Evolutionary conservation across 2,797 vertebrate species (phyloP), one percentile per base, ranked within the genome.

Genomic region (Cottoperca gobio): DNA sequence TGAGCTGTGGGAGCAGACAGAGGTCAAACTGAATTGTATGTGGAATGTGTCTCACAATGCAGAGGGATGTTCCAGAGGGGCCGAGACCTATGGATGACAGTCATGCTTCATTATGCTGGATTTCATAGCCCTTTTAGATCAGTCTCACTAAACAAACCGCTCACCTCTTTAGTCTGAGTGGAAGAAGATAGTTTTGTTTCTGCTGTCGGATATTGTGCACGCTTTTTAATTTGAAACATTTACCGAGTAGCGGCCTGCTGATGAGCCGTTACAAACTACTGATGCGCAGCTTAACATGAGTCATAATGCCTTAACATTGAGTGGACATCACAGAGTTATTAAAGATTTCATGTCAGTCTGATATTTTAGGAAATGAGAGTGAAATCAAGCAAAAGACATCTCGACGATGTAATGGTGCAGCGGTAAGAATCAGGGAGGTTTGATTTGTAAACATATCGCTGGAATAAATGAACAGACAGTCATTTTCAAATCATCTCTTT

Each of bases 81-180:
- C 48, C 21, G 2, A 28, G 37, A 31, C 35, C 53, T 45, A 26
- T 46, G 2, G 11, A 50, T 61, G 54, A 50, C 24, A 57, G 61
- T 48, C 63, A 60, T 5, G 31, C 76, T 45, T 72, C 13, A 72
- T 72, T n/a, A n/a, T n/a, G n/a, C n/a, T n/a, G n/a, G n/a, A n/a
- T n/a, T n/a, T n/a, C n/a, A n/a, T n/a, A n/a, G n/a, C n/a, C n/a
- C n/a, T n/a, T n/a, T n/a, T n/a, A n/a, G n/a, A n/a, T n/a, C n/a
- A n/a, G n/a, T n/a, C n/a, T n/a, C n/a, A n/a, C n/a, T n/a, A n/a
- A n/a, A n/a, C n/a, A n/a, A n/a, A n/a, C n/a, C n/a, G n/a, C n/a
- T n/a, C n/a, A n/a, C n/a, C n/a, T n/a, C n/a, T n/a, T 35, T 16
- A 61, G 49, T 43, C 16, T 26, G 49, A 45, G 43, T 3, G 28